These are phyloP conservation scores for Bergia puertoricense DNA, from an alignment of 92 coral and sea anemone species.

Conservation along the genomic window DNA sequence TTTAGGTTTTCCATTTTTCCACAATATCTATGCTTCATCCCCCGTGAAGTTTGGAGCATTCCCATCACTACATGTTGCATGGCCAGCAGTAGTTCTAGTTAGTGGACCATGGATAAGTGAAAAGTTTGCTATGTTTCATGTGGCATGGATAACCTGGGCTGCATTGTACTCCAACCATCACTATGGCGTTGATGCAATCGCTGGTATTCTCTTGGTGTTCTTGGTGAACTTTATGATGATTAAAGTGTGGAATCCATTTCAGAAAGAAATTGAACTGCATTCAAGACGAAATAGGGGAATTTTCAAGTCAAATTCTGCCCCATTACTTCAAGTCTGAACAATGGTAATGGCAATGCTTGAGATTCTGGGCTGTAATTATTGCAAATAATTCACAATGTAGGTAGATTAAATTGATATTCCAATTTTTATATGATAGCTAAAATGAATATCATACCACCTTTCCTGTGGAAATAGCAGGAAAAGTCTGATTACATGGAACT, in stretches of 20 bases:
- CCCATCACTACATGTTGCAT: conserved; percentile 97
- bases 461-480: conserved; percentile 10
- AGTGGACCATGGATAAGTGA: conserved; percentile 99
- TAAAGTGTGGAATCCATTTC: conserved; percentile 96
- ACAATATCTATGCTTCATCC: conserved; percentile 93
- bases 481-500: neutral
- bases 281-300: conserved; percentile 17
- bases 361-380: neutral
- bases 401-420: conserved; percentile 11
- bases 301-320: conserved; percentile 41
- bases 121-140: conserved; percentile 98
- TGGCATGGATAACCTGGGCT: conserved; percentile 99
- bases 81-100: conserved; percentile 95
- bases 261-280: conserved; percentile 22
- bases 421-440: conserved; percentile 18
- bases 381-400: neutral
- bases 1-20: conserved; percentile 93
- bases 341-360: neutral
- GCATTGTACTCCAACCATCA: conserved; percentile 99
- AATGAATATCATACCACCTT: neutral
- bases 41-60: conserved; percentile 99
- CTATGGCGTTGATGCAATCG: conserved; percentile 99
- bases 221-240: conserved; percentile 93
- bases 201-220: conserved; percentile 93
- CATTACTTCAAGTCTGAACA: conserved; percentile 37